A percentile compares a stretch with the other conserved stretches of the same genome.
These are phyloP conservation scores for Mystacornis crossleyi DNA, from an alignment of 2,113 vertebrate genomes.

Conservation along the genomic window DNA sequence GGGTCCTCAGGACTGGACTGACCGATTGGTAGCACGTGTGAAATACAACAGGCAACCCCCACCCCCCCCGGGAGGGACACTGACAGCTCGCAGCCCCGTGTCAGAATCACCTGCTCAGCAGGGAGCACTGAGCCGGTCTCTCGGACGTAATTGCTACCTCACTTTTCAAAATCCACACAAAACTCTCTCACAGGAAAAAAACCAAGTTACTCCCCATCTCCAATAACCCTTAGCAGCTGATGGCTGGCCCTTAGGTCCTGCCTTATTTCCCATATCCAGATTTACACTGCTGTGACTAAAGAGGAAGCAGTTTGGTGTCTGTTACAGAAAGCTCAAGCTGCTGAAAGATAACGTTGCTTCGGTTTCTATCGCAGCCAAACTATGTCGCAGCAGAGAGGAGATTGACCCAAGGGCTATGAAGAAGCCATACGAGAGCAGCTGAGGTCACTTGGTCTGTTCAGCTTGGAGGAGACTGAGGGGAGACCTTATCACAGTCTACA, in stretches of 20 bases:
- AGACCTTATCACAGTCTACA: background rate
- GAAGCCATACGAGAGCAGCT: background rate
- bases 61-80: accelerated
- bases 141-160: accelerated
- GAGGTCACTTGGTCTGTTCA: background rate
- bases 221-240: background rate
- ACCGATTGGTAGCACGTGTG: accelerated
- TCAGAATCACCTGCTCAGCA: accelerated
- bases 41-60: accelerated
- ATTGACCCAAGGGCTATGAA: accelerated
- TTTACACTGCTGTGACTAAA: background rate
- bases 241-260: accelerated
- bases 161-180: background rate
- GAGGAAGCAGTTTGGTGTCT: background rate
- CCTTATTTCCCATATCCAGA: background rate
- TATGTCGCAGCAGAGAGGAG: accelerated
- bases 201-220: background rate
- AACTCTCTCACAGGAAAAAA: background rate
- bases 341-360: background rate
- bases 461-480: background rate
- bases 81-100: accelerated
- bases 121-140: accelerated
- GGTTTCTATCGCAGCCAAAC: background rate
- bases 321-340: background rate
- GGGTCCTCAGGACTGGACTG: accelerated